Evolutionary conservation across 2,888 invertebrate species (phyloP), one percentile per base, ranked within the genome.

Genomic region (Caenorhabditis wallacei): DNA sequence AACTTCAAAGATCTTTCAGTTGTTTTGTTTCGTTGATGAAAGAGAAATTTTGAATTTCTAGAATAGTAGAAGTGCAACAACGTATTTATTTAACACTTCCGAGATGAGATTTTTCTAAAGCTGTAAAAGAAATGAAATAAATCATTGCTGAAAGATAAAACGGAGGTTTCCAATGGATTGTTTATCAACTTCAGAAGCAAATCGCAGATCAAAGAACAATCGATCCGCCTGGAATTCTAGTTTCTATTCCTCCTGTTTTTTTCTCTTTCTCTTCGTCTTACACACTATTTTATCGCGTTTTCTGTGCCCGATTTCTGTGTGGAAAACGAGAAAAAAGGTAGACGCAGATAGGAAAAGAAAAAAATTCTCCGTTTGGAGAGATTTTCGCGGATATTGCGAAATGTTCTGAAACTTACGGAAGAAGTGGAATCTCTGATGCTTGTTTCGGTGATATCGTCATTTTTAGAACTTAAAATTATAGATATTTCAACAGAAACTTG

Each of bases 141-240:
- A 30, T 30, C 30, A 5, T 8, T 30, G 8, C 8, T 30, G 30
- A 30, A n/a, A n/a, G n/a, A n/a, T n/a, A n/a, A n/a, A n/a, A n/a
- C n/a, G n/a, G n/a, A n/a, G n/a, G n/a, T n/a, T n/a, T n/a, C n/a
- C n/a, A n/a, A n/a, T n/a, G n/a, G n/a, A n/a, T n/a, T n/a, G n/a
- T n/a, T n/a, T n/a, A n/a, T n/a, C n/a, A n/a, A n/a, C n/a, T n/a
- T n/a, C n/a, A n/a, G n/a, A n/a, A n/a, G n/a, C n/a, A n/a, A n/a
- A n/a, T n/a, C n/a, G n/a, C n/a, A n/a, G n/a, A n/a, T n/a, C n/a
- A 30, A 30, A 30, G 30, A 66, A 24, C 48, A 53, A 66, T 66
- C 53, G 5, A 37, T 53, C 53, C 53, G 16, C 51, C 66, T 66
- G 66, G 22, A 66, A 66, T 66, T 66, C 66, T 53, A 66, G 66